Base-by-base conservation (phyloP, 2,888 invertebrate species). In the Sarcophaga subvicina region DNA sequence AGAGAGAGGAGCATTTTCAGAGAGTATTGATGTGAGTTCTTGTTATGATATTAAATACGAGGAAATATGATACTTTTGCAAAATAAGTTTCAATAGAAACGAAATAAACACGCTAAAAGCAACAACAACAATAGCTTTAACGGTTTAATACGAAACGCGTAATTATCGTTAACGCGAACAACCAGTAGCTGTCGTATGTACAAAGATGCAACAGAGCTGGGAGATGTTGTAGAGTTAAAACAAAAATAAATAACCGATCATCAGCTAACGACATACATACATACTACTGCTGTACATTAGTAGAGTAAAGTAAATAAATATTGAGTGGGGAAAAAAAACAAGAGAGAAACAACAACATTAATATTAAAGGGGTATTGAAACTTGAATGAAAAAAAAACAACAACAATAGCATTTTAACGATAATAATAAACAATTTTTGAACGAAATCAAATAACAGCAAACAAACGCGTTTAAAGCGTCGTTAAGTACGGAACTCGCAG, bases 391-490 rank as follows among this genome's bases (percentile, higher is more conserved):
- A 83, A 83, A 71, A 54, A 8, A 54, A 54, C 54, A 54, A 54
- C 17, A 54, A 54, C 17, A 17, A 3, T 17, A 54, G 2, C 12
- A 54, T 14, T 14, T 17, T 54, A 54, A 54, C 54, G 54, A 54
- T 17, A 17, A 54, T 14, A 54, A 54, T 54, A 54, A n/a, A 47
- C 59, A 66, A 25, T 62, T 83, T 77, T 77, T 20, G 71, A 78
- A 80, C 37, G 76, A 80, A 49, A 73, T 37, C 70, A 47, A 71
- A 4, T 49, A 66, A 76, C 81, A 80, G 77, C 66, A 37, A 49
- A 77, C 84, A 87, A 87, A 86, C 86, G 86, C 81, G 87, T 87
- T 87, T 87, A 79, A 82, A 87, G 84, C 84, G 84, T 84, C 87
- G 84, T 79, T 84, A 78, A 87, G 87, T 72, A 62, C 63, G 71